These are phyloP conservation scores for Calameuta filiformis DNA, from an alignment of 2,888 invertebrate genomes.

Conservation along the genomic window DNA sequence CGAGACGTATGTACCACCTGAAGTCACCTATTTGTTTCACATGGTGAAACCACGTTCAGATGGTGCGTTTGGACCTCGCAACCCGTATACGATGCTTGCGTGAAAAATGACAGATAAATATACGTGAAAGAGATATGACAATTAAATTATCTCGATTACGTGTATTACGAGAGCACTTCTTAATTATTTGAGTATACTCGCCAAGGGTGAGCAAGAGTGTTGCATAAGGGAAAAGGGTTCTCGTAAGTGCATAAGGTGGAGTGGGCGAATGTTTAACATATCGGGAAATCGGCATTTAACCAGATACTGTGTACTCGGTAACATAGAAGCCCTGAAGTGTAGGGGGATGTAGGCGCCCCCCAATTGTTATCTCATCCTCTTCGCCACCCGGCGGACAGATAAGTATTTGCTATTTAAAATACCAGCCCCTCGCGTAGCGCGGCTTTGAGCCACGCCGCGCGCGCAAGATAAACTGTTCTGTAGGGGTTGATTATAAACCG, in stretches of 20 bases:
- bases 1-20: not conserved
- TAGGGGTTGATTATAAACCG: constrained; percentile 61
- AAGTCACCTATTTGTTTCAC: not conserved
- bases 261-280: not conserved
- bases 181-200: not conserved
- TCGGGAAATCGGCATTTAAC: constrained; percentile 3
- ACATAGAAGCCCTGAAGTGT: not conserved
- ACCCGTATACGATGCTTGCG: not conserved
- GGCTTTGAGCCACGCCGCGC: constrained; percentile 23
- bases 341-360: not conserved
- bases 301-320: constrained; percentile 2
- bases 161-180: not conserved
- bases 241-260: not conserved
- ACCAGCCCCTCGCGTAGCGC: constrained; percentile 44
- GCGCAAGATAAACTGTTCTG: constrained; percentile 61
- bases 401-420: constrained; percentile 64
- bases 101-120: not conserved
- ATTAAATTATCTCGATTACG: not conserved
- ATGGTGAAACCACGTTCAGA: not conserved
- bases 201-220: not conserved
- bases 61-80: not conserved
- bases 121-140: not conserved
- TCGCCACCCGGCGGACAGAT: constrained; percentile 32
- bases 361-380: constrained; percentile 24
- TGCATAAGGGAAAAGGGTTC: not conserved